Evolutionary conservation across 64 coral and sea anemone genomes (phyloP), one percentile per base, ranked within the genome.

Genomic region (Acropora yongei): DNA sequence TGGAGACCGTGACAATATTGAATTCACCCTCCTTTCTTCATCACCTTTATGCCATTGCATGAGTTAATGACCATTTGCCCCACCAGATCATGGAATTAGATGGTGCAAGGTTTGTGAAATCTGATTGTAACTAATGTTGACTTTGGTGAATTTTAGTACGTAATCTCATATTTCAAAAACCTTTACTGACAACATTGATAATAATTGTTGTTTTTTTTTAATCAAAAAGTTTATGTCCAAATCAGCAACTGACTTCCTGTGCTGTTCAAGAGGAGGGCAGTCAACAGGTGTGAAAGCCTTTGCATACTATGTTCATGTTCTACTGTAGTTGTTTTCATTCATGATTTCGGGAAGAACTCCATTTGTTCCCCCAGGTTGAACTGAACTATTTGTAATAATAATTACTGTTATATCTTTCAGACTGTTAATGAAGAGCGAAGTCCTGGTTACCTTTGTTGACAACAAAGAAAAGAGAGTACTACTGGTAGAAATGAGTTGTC

Each of bases 1-100:
- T 77, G 3, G 48, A 17, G 75, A 77, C 43, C 8, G 16, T 47
- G 43, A 61, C 51, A 55, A 55, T 55, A 75, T 77, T 77, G 75
- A 47, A 45, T 47, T 10, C 47, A 18, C 2, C 75, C 8, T 47
- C 75, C 47, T 45, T 77, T 43, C 75, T 77, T 43, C 51, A 55
- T 55, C 51, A 55, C 51, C 51, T 55, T 4, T 30, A 55, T 55
- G 75, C 75, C 43, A 77, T 77, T 47, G 75, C 47, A 47, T 45
- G 44, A 77, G 75, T 77, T 47, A 77, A 43, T 77, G 75, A 77
- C 47, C 12, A 8, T 77, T 77, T 77, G 75, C 75, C 75, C 44
- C 75, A 47, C 44, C 75, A 77, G 48, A 12, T 77, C 48, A 77
- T 77, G 75, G 75, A 77, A 47, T 11, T 77, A 45, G 75, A 77